Conservation (phyloP, 2,888 invertebrate species). For the Calephelis perditalis region DNA sequence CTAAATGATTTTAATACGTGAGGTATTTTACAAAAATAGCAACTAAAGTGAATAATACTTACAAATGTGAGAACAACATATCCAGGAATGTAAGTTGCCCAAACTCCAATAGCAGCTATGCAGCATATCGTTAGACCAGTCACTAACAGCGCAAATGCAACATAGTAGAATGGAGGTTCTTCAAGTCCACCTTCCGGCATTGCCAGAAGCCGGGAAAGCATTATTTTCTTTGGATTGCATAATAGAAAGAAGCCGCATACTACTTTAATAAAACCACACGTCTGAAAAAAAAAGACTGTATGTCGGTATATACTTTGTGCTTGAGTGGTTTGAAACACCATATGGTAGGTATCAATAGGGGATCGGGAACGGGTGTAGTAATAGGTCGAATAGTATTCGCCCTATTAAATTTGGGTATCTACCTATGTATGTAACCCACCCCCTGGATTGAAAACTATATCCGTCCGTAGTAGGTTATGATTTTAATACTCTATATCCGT, state of each 20-base stretch:
- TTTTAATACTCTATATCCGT: no score
- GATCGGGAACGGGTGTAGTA: no score
- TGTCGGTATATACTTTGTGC: no score
- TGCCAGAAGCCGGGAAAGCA: constrained; percentile 84
- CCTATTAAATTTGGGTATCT: no score
- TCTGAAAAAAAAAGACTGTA: constrained; percentile 57
- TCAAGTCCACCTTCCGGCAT: constrained; percentile 79
- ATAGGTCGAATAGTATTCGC: no score
- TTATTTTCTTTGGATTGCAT: constrained; percentile 83
- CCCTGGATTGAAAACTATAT: no score
- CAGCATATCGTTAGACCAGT: constrained; percentile 83
- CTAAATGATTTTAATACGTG: neutral
- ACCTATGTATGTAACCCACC: no score
- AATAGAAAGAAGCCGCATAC: constrained; percentile 85
- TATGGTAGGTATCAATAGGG: no score
- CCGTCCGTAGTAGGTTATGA: no score
- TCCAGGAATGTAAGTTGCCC: constrained; percentile 87
- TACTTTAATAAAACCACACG: constrained; percentile 84
- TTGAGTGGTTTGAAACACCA: no score
- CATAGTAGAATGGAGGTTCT: constrained; percentile 87
- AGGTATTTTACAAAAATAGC: no score
- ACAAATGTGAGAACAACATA: constrained; percentile 74
- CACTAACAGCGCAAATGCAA: constrained; percentile 83
- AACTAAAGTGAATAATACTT: constrained; percentile 13
- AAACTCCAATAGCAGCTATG: constrained; percentile 86